phyloP scores from a whole-genome alignment of 2,888 invertebrate genomes.

The Calameuta pallipes region DNA sequence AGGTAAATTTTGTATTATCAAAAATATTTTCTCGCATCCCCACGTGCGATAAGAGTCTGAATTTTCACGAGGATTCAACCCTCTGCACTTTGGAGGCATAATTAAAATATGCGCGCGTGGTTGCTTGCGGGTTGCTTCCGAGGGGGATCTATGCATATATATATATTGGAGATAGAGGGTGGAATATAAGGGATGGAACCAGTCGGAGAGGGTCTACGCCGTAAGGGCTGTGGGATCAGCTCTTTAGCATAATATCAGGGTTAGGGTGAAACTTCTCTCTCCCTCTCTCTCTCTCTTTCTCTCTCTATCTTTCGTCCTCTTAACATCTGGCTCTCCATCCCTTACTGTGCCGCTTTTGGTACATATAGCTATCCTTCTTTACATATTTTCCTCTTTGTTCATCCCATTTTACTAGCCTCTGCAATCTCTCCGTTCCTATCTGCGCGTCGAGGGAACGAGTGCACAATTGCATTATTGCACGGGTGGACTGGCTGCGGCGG shows the following conservation, averaged over 20 bases:
- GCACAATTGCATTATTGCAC: slow-evolving; percentile 18
- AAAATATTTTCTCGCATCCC: neutral
- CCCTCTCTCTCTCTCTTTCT: neutral
- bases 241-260: slow-evolving; percentile 19
- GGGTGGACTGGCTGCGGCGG: neutral
- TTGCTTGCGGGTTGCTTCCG: slow-evolving; percentile 4
- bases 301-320: neutral
- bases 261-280: neutral
- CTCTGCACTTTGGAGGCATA: slow-evolving; percentile 21
- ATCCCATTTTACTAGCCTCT: no score
- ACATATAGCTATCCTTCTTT: no score
- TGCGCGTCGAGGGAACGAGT: slow-evolving; percentile 5
- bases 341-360: no score
- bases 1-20: no score
- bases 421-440: slow-evolving; percentile 1
- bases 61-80: slow-evolving; percentile 14
- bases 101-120: slow-evolving; percentile 30
- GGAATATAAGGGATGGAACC: slow-evolving; percentile 3
- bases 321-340: no score
- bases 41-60: neutral
- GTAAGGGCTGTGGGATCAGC: slow-evolving; percentile 5
- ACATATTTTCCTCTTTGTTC: no score
- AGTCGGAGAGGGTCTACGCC: neutral
- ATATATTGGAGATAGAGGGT: neutral
- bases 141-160: neutral